Base-by-base conservation (phyloP, 2,113 vertebrate genomes). In the Eira barbara region DNA sequence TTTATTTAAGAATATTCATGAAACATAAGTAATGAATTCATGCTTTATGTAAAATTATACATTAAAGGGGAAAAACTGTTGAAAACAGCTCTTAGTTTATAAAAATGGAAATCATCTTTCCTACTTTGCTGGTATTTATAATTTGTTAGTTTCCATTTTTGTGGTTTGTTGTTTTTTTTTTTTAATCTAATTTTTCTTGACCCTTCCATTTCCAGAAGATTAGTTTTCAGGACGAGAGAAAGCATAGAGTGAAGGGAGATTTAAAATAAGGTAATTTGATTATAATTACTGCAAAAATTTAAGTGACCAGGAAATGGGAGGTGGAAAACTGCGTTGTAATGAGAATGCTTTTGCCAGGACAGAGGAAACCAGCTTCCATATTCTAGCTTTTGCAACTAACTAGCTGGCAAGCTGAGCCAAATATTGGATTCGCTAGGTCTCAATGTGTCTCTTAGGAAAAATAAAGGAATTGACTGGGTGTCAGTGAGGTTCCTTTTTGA, bases 191-290 rank as follows among this genome's bases (percentile, higher is more conserved):
- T 31, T 93, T 91, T 92, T 73, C 61, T 89, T 42, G 27, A 47
- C 3, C 95, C 29, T 67, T 95, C 0, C 47, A 74, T n/a, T 76
- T 89, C 6, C 3, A 20, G 47, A 81, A 84, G 18, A 92, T 82
- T 63, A 89, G 47, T 20, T 96, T 91, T 82, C 1, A 65, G 6
- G 1, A 6, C 80, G 59, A 59, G 25, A 83, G 89, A 27, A 83
- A 96, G 71, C 1, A 10, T 5, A 8, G 23, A 67, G 3, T 42
- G 57, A 89, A 74, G 59, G 74, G 59, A 91, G 29, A 95, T n/a
- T 89, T 85, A 89, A 91, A 92, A 49, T 67, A 96, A 83, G 36
- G 61, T 86, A 25, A 94, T 93, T 78, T 86, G 39, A 7, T 18
- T 61, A 93, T 47, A 85, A 92, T 74, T 74, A 61, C 36, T 83